Evolutionary conservation across 1,140 invertebrate genomes (phyloP).

Genomic region (Tribolium castaneum): DNA sequence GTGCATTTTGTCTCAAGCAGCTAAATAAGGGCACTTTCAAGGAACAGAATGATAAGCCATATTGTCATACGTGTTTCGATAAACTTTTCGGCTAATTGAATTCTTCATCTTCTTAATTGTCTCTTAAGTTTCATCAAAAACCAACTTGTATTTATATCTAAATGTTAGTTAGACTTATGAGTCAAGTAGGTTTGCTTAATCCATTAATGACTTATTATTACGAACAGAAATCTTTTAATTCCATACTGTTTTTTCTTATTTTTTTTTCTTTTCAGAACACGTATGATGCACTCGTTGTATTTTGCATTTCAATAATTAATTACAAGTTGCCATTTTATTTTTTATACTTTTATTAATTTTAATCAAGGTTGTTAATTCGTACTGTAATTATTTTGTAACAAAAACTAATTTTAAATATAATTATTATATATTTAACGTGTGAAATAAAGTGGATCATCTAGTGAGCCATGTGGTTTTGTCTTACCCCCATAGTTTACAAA

Average conservation of each 20-base stretch:
- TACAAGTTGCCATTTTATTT: slow-evolving; percentile 30
- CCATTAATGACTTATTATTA: slow-evolving; percentile 8
- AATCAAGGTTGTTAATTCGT: slow-evolving; percentile 25
- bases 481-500: background rate
- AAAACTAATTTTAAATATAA: slow-evolving; percentile 14
- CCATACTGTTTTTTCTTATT: background rate
- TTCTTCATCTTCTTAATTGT: background rate
- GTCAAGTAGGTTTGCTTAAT: slow-evolving; percentile 25
- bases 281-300: slow-evolving; percentile 25
- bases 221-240: background rate
- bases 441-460: slow-evolving; percentile 23
- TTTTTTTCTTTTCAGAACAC: slow-evolving; percentile 4
- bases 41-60: slow-evolving; percentile 97
- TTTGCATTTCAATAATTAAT: slow-evolving; percentile 3
- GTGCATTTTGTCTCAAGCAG: slow-evolving; percentile 97
- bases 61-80: slow-evolving; percentile 97
- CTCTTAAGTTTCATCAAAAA: background rate
- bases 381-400: slow-evolving; percentile 23
- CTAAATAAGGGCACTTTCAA: slow-evolving; percentile 99
- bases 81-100: slow-evolving; percentile 90
- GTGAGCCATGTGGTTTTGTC: background rate
- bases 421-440: slow-evolving; percentile 24
- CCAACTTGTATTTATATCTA: slow-evolving; percentile 19
- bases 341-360: slow-evolving; percentile 31
- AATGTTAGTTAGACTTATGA: slow-evolving; percentile 3